Base-by-base conservation (phyloP, 2,888 invertebrate species). In the Hydraecia micacea region DNA sequence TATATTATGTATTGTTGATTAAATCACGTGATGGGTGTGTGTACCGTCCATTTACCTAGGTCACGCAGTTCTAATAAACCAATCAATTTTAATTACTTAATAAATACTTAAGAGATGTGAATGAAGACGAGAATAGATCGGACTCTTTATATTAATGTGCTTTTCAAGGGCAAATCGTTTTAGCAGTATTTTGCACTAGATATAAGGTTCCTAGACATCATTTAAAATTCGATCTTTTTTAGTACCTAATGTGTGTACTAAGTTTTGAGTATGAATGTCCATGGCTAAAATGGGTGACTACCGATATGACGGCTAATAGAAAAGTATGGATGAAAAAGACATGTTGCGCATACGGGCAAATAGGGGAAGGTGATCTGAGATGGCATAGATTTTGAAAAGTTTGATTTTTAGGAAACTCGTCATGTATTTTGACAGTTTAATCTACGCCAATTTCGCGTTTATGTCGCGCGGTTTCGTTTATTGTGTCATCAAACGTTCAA, bases 81-180 rank as follows among this genome's bases (percentile, higher is more conserved):
- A 55, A 55, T 36, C 69, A 55, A 63, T 36, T 55, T 36, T n/a
- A 70, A 70, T 70, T n/a, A n/a, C n/a, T n/a, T 55, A 70, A 55
- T n/a, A 18, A 70, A 70, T n/a, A 11, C 11, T 21, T 55, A 36
- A 25, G 36, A 55, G 15, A 36, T 70, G n/a, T 70, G 36, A 55
- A 55, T 55, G 36, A 36, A 55, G 55, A 36, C 36, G n/a, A 18
- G 36, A 52, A 70, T 70, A 70, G 36, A 36, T 70, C 15, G n/a
- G 36, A n/a, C 18, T 52, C 9, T 6, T 1, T 32, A 25, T 13
- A 49, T 8, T 49, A 15, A 49, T 15, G n/a, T 70, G 55, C 11
- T 55, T 69, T 36, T n/a, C 69, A 69, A 55, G 36, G n/a, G 9
- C 69, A 36, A 52, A 69, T 52, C 18, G 18, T 52, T 69, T 25